Percentiles rank a stretch among this genome's conserved stretches.
These are phyloP conservation scores for Lipophrys pholis DNA, from an alignment of 2,113 vertebrate species.

Conservation along the genomic window DNA sequence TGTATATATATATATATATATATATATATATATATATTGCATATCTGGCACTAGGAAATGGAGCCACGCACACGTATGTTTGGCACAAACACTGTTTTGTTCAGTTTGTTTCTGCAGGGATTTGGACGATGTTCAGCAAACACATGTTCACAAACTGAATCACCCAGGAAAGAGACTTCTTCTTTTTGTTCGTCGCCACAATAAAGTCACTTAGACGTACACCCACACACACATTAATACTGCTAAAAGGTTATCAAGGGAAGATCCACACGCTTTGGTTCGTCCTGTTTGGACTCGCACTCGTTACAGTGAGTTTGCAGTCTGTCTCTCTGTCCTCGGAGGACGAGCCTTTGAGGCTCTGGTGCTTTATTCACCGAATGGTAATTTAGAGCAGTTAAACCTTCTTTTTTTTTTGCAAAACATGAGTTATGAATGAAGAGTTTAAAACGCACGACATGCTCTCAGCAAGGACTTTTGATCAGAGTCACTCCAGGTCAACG, in stretches of 20 bases:
- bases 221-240: background rate
- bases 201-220: constrained; percentile 5
- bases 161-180: too few species aligned
- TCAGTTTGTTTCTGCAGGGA: background rate
- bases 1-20: too few species aligned
- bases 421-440: constrained; percentile 27
- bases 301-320: background rate
- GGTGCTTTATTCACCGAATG: constrained; percentile 5
- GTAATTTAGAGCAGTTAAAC: constrained; percentile 41
- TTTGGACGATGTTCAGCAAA: constrained; percentile 3
- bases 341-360: background rate
- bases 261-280: too few species aligned
- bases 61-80: background rate
- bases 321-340: too few species aligned
- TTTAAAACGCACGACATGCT: constrained; percentile 56
- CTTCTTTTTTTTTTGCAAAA: constrained; percentile 9
- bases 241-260: too few species aligned
- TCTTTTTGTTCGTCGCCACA: background rate
- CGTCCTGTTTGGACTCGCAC: too few species aligned
- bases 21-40: background rate
- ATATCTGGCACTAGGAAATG: background rate
- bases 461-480: constrained; percentile 34
- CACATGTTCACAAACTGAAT: constrained; percentile 5
- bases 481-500: constrained; percentile 48
- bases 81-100: background rate